A percentile compares a stretch with the other conserved stretches of the same genome.
Conservation (phyloP, 2,888 invertebrate species). For the Lottia gigantea region DNA sequence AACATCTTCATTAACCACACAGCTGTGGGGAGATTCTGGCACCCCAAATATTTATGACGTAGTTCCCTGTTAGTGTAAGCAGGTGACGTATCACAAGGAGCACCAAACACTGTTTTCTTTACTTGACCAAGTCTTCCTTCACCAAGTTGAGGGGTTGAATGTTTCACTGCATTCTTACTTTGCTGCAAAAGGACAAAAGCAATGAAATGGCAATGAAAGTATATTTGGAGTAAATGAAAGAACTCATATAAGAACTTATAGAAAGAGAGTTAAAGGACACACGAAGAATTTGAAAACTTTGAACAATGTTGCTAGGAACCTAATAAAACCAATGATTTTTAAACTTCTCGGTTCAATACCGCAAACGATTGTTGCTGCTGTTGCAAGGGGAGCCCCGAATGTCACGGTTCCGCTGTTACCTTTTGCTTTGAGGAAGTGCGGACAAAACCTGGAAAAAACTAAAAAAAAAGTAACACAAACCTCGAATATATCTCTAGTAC, state of each 20-base stretch:
- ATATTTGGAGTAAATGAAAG: not conserved
- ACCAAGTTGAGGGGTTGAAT: slow-evolving; percentile 64
- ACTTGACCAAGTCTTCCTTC: slow-evolving; percentile 62
- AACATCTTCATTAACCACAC: slow-evolving; percentile 63
- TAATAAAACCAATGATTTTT: too few species aligned
- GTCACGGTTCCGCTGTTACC: too few species aligned
- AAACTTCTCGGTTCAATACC: too few species aligned
- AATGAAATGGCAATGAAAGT: not conserved
- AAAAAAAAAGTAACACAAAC: slow-evolving; percentile 38
- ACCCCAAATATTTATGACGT: slow-evolving; percentile 68
- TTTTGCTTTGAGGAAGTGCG: too few species aligned
- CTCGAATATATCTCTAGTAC: slow-evolving; percentile 63
- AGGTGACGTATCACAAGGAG: slow-evolving; percentile 69
- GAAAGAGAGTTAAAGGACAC: too few species aligned
- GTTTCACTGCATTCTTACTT: slow-evolving; percentile 49
- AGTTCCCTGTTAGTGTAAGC: slow-evolving; percentile 68
- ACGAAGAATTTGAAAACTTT: too few species aligned
- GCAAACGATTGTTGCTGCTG: too few species aligned
- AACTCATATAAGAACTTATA: too few species aligned
- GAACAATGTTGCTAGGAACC: too few species aligned
- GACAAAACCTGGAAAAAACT: too few species aligned
- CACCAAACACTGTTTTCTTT: slow-evolving; percentile 69
- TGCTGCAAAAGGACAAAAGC: slow-evolving; percentile 42
- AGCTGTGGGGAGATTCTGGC: slow-evolving; percentile 70
- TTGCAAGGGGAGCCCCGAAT: too few species aligned